Evolutionary conservation across 2,888 invertebrate genomes (phyloP).

Genomic region (Caenorhabditis uteleia): DNA sequence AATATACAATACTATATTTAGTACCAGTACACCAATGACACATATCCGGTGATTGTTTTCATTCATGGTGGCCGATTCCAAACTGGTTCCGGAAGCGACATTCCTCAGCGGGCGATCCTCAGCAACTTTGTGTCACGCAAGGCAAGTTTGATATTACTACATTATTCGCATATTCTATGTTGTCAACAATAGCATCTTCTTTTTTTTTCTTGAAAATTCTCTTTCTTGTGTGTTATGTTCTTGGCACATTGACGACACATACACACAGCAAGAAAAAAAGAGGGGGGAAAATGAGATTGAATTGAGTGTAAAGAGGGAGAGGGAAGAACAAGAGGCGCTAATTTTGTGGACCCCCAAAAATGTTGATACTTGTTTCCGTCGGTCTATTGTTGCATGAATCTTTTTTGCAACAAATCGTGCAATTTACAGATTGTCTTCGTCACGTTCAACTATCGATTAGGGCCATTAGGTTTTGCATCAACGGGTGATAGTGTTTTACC

Average conservation of each 20-base stretch:
- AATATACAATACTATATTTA: slow-evolving; percentile 24
- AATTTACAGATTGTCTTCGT: slow-evolving; percentile 81
- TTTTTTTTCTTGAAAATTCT: too few species aligned
- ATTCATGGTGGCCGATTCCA: slow-evolving; percentile 93
- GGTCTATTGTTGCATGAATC: too few species aligned
- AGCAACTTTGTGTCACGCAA: slow-evolving; percentile 76
- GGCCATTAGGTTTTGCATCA: slow-evolving; percentile 75
- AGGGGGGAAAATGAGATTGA: too few species aligned
- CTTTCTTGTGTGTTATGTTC: too few species aligned
- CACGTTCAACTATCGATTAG: slow-evolving; percentile 89
- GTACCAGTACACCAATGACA: slow-evolving; percentile 68
- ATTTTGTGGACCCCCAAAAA: too few species aligned
- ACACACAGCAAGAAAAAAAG: too few species aligned
- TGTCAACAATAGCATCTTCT: too few species aligned
- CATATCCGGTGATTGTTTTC: slow-evolving; percentile 89
- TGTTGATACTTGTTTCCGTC: too few species aligned
- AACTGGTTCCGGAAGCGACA: slow-evolving; percentile 75
- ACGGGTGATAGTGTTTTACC: slow-evolving; percentile 67
- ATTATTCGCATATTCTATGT: too few species aligned
- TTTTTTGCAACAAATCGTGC: neutral
- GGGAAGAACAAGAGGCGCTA: too few species aligned
- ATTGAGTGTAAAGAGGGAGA: too few species aligned
- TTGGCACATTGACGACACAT: too few species aligned
- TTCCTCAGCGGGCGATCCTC: slow-evolving; percentile 63
- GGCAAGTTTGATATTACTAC: slow-evolving; percentile 44